Percentiles rank a stretch among this genome's conserved stretches.
Evolutionary conservation across 2,113 vertebrate genomes (phyloP).

Genomic region (Oncorhynchus gorbuscha): DNA sequence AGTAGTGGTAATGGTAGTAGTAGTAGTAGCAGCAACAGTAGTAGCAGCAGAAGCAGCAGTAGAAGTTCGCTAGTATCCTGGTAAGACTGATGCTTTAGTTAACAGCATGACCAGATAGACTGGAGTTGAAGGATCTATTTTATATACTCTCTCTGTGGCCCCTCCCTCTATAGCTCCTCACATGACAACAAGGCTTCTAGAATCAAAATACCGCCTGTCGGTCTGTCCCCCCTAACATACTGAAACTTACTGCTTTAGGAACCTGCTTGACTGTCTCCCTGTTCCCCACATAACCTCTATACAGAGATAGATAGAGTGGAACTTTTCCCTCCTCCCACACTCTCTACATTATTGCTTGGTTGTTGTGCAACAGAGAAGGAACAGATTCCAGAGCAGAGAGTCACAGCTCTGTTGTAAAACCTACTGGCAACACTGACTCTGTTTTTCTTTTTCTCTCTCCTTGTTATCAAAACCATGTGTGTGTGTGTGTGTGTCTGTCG

Average conservation of each 20-base stretch:
- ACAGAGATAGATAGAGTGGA: slow-evolving; percentile 7
- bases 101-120: slow-evolving; percentile 58
- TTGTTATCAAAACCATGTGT: slow-evolving; percentile 70
- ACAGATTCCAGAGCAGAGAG: slow-evolving; percentile 73
- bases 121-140: slow-evolving; percentile 65
- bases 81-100: slow-evolving; percentile 8
- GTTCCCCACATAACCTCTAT: no score
- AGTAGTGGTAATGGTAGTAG: no score
- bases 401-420: slow-evolving; percentile 76
- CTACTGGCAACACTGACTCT: slow-evolving; percentile 71
- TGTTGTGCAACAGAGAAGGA: slow-evolving; percentile 72
- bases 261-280: background rate
- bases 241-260: background rate
- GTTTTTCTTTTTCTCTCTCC: slow-evolving; percentile 43
- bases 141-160: slow-evolving; percentile 30
- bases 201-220: slow-evolving; percentile 67
- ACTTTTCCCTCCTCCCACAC: slow-evolving; percentile 52
- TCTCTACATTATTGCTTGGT: slow-evolving; percentile 67
- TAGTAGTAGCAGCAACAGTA: no score
- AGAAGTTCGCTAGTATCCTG: background rate
- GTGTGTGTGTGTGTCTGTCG: slow-evolving; percentile 5
- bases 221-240: slow-evolving; percentile 19
- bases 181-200: slow-evolving; percentile 58
- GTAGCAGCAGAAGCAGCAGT: no score
- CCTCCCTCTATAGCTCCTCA: slow-evolving; percentile 59